Evolutionary conservation across 2,888 invertebrate genomes (phyloP).

Genomic region (Zygogramma bicolorata): DNA sequence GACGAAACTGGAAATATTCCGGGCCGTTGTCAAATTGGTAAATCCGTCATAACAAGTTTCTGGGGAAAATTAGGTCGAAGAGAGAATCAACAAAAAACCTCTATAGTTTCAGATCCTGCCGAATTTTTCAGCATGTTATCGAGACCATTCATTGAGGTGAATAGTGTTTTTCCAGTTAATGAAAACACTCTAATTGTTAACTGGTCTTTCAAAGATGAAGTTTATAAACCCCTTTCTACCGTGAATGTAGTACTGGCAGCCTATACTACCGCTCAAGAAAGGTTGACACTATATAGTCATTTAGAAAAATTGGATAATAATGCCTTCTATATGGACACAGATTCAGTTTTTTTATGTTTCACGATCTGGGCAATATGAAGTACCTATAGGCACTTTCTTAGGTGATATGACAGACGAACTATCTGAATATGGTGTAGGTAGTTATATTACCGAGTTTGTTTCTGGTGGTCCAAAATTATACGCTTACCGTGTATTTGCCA

Average conservation of each 20-base stretch:
- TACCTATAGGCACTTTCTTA: constrained; percentile 54
- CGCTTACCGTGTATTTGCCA: background rate
- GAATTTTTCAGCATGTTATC: constrained; percentile 11
- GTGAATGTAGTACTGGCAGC: constrained; percentile 55
- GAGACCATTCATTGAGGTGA: constrained; percentile 1
- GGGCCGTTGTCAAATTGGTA: constrained; percentile 35
- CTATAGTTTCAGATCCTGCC: background rate
- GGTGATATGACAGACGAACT: constrained; percentile 62
- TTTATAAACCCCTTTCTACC: constrained; percentile 26
- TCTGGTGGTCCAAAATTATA: constrained; percentile 53
- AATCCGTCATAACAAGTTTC: constrained; percentile 31
- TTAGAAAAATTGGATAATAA: constrained; percentile 53
- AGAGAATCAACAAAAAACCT: constrained; percentile 38
- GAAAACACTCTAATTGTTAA: constrained; percentile 44
- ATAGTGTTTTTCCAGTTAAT: constrained; percentile 21
- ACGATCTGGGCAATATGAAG: constrained; percentile 39
- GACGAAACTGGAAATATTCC: constrained; percentile 33
- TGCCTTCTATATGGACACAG: constrained; percentile 61
- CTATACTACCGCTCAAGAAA: constrained; percentile 38
- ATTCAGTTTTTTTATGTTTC: constrained; percentile 55
- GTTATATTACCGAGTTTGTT: constrained; percentile 56
- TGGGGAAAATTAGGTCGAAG: constrained; percentile 40
- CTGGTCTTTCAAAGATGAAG: constrained; percentile 44
- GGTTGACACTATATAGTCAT: constrained; percentile 38
- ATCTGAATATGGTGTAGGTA: constrained; percentile 52